Evolutionary conservation across 2,797 vertebrate species (phyloP), one percentile per base, ranked within the genome.

Genomic region (Malurus leucopterus): DNA sequence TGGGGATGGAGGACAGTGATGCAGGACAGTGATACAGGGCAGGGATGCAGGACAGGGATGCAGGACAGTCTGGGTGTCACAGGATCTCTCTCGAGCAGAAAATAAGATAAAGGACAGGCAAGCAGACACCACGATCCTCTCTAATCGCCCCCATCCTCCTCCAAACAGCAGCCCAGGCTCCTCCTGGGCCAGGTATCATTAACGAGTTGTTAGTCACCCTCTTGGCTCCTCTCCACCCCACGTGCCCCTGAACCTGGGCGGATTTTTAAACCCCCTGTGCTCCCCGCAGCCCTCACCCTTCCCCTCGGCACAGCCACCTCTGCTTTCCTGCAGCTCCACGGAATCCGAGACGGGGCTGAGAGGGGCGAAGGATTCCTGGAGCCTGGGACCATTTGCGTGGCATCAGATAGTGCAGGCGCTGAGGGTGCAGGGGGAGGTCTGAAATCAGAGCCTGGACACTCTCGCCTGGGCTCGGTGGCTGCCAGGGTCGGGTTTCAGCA

Each of bases 281-380:
- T 78, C 81, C 64, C 57, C 24, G 46, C 57, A 49, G 20, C n/a
- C 32, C 71, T 62, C 23, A 30, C 30, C 23, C 63, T 88, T 86
- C 22, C 53, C 47, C 72, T 80, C 34, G 38, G 21, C 83, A 29
- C 67, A 41, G 64, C 41, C 13, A 0, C 9, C 1, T 2, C 70
- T 50, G 40, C 58, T 85, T 54, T 84, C 79, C 88, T 41, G 51
- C 79, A 90, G 86, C 44, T 34, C 81, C 29, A 1, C 21, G 44
- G 86, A 93, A 95, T 82, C 62, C 81, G 95, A 94, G 91, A 61
- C 32, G 40, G 54, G 53, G 17, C 50, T 54, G 61, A 77, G 54
- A 44, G 82, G 74, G 68, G 19, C 1, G 0, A 41, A 76, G 62
- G 71, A 78, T 74, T 84, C 30, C 13, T 54, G 88, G 93, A 94